phyloP scores from a whole-genome alignment of 2,797 vertebrate genomes.

The Lacerta bilineata region DNA sequence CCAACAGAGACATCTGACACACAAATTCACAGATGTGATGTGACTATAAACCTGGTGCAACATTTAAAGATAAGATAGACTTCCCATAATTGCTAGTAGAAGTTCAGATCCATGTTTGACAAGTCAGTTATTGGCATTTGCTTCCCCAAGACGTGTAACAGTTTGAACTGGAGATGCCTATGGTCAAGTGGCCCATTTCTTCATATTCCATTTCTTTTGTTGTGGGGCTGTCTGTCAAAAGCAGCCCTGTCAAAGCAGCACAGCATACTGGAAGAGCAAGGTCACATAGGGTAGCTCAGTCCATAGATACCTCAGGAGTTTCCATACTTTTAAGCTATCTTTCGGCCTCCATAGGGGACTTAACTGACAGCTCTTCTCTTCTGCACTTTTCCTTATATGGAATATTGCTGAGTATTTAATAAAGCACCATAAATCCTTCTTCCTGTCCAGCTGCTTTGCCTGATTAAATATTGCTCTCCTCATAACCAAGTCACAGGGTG shows the following conservation, averaged over 20 bases:
- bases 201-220: conserved; percentile 12
- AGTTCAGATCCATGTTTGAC: not conserved
- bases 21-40: not conserved
- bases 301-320: not conserved
- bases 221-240: not conserved
- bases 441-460: conserved; percentile 29
- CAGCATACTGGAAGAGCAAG: not conserved
- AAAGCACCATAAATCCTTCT: conserved; percentile 28
- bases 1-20: not conserved
- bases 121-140: not conserved
- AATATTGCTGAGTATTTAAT: conserved; percentile 34
- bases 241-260: not conserved
- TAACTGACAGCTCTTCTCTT: conserved; percentile 17
- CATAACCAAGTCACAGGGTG: conserved; percentile 21
- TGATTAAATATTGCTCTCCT: conserved; percentile 40
- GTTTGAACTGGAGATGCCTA: not conserved
- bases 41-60: not conserved
- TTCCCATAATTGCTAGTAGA: not conserved
- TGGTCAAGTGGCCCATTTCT: not conserved
- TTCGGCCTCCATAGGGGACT: not conserved
- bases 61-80: not conserved
- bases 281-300: not conserved
- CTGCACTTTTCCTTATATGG: conserved; percentile 27
- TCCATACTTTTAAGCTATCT: conserved; percentile 1
- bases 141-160: not conserved